Evolutionary conservation across 2,113 vertebrate genomes (phyloP).

Genomic region (Gavialis gangeticus): DNA sequence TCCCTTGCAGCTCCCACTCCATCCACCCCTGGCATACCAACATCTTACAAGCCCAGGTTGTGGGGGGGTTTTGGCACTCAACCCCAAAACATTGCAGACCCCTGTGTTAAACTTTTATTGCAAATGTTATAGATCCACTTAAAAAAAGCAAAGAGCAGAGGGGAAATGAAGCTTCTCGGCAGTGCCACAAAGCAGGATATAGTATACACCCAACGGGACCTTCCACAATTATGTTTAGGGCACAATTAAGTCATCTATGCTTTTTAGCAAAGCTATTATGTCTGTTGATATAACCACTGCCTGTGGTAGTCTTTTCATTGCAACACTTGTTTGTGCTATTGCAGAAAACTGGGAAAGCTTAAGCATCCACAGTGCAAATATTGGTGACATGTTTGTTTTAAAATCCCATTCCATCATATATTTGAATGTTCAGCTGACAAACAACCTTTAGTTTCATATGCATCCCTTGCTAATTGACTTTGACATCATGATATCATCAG

Average conservation of each 20-base stretch:
- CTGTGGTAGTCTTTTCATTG: not conserved
- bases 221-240: not conserved
- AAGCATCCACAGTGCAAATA: not conserved
- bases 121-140: not conserved
- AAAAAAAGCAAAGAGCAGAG: constrained; percentile 1
- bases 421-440: not conserved
- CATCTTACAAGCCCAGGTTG: no score
- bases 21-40: no score
- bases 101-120: not conserved
- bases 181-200: not conserved
- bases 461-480: not conserved
- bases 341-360: not conserved
- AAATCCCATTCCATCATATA: not conserved
- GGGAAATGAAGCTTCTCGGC: constrained; percentile 19
- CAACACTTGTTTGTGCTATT: not conserved
- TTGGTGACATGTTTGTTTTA: not conserved
- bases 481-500: not conserved
- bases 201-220: not conserved
- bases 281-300: not conserved
- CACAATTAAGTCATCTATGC: not conserved
- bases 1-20: no score
- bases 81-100: no score
- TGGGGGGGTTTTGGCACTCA: no score
- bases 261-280: not conserved
- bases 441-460: not conserved